Evolutionary conservation across 2,888 invertebrate species (phyloP).

Genomic region (Chymomyza caudatula): DNA sequence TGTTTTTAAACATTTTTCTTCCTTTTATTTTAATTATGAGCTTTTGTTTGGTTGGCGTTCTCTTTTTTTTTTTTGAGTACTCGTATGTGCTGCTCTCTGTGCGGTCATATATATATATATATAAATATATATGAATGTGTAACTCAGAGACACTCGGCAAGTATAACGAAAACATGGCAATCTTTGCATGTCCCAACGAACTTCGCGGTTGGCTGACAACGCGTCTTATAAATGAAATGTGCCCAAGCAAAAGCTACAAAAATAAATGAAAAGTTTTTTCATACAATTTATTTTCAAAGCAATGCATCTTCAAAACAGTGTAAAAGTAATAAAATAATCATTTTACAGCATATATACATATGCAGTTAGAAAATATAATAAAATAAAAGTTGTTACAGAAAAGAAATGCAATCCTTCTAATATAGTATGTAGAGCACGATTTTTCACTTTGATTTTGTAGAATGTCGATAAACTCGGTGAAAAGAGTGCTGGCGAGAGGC

Average conservation of each 20-base stretch:
- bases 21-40: conserved; percentile 56
- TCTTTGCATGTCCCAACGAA: conserved; percentile 34
- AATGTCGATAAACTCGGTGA: no score
- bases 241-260: neutral
- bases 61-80: conserved; percentile 1
- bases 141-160: neutral
- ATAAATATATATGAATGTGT: neutral
- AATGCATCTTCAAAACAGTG: no score
- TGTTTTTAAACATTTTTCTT: conserved; percentile 24
- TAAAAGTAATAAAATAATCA: no score
- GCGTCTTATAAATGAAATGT: neutral
- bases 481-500: no score
- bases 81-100: conserved; percentile 2
- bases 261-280: neutral
- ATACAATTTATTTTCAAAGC: no score
- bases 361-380: no score
- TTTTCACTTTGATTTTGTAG: no score
- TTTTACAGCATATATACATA: no score
- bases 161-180: neutral
- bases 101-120: conserved; percentile 31
- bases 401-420: no score
- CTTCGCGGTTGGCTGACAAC: conserved; percentile 38
- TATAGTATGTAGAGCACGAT: no score
- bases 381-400: no score
- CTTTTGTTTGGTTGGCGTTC: conserved; percentile 19